Evolutionary conservation across 2,113 vertebrate species (phyloP).

Genomic region (Addax nasomaculatus): DNA sequence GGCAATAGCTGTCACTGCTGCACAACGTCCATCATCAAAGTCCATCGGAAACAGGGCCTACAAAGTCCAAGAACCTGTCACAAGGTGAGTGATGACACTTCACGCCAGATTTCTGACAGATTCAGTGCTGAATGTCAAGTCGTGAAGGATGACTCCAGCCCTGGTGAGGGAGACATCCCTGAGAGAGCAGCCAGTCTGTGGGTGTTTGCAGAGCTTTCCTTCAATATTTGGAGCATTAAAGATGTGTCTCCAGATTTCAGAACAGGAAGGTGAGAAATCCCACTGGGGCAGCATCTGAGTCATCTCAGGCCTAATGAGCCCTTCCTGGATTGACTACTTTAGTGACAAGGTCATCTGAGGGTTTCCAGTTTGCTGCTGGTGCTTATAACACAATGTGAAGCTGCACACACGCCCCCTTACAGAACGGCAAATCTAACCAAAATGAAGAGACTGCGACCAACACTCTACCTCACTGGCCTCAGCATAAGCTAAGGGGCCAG

Average conservation of each 20-base stretch:
- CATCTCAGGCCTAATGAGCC: not conserved
- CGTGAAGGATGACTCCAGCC: not conserved
- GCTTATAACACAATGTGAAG: not conserved
- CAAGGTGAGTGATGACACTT: not conserved
- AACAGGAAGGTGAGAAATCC: not conserved
- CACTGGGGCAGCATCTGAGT: not conserved
- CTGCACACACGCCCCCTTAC: not conserved
- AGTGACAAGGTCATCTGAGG: not conserved
- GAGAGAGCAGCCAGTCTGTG: not conserved
- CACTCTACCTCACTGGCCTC: not conserved
- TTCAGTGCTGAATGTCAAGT: not conserved
- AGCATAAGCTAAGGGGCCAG: not conserved
- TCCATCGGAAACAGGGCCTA: not conserved
- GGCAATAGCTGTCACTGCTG: not conserved
- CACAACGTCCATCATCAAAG: not conserved
- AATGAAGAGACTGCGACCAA: too few relatives aligned
- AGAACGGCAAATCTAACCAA: not conserved
- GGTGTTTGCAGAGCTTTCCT: not conserved
- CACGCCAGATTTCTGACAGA: not conserved
- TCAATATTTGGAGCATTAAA: not conserved
- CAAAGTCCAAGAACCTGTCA: not conserved
- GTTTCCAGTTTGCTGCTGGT: rapidly evolving
- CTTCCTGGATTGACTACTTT: not conserved
- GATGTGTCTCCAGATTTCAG: not conserved
- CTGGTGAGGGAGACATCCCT: not conserved